Evolutionary conservation across 2,113 vertebrate genomes (phyloP), one percentile per base, ranked within the genome.

Genomic region (Ceratotherium simum): DNA sequence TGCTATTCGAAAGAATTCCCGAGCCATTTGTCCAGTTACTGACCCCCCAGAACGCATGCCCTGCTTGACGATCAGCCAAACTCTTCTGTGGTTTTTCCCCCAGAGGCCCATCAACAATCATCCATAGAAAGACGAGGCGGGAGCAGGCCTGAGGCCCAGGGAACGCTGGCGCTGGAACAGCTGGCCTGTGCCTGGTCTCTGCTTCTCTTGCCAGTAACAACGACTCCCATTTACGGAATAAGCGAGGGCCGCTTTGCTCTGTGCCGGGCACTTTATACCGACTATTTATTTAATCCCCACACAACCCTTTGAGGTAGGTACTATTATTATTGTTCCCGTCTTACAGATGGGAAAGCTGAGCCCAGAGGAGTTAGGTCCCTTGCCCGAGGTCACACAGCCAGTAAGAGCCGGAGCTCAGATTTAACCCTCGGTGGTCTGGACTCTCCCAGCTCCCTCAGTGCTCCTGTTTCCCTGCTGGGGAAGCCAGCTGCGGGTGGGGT

Each of bases 221-320:
- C 20, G 79, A 62, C 31, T 56, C 73, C 70, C 46, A 0, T 10
- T 60, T 14, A 16, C 7, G 11, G 70, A 67, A 16, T 31, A 10
- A 8, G 33, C 0, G 10, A 65, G 27, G 0, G 6, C 29, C 48
- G 9, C 20, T 2, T 27, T 6, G 2, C 29, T 20, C 33, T 25
- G 13, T 6, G 25, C 25, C 1, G 2, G 62, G 21, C 33, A 1
- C 72, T 27, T 31, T 2, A 6, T 75, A 17, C 11, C 20, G 13
- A 10, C 3, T 4, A 10, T 51, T 42, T 46, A 4, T 33, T 0
- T 6, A 69, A 33, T 48, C 25, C 70, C 51, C 54, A 20, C 33
- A 5, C 0, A 3, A 29, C 17, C 9, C 33, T 79, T 60, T 16
- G 62, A 64, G 3, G 56, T 31, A 6, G 36, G 27, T 17, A n/a